These are phyloP conservation scores for Promerops cafer DNA, from an alignment of 2,113 vertebrate genomes.

Conservation along the genomic window DNA sequence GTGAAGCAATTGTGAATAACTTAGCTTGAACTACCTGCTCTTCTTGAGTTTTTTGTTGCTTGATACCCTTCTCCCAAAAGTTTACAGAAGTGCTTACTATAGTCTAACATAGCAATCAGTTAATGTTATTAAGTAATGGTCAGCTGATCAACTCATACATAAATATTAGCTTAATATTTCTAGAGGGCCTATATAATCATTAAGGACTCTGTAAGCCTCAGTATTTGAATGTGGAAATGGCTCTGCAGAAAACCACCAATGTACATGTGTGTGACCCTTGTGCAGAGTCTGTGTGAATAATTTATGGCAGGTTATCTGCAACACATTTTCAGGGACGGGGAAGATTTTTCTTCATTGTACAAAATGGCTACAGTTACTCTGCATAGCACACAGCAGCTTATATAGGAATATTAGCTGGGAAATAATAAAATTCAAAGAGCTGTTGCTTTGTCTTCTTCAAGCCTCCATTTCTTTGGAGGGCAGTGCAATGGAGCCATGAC, in stretches of 20 bases:
- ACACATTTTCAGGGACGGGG: background rate
- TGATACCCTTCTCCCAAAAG: background rate
- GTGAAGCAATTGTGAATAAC: background rate
- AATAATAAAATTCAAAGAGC: background rate
- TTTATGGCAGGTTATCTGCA: background rate
- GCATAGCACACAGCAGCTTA: background rate
- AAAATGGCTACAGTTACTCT: background rate
- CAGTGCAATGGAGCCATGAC: background rate
- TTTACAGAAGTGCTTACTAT: slow-evolving; percentile 33
- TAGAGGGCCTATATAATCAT: background rate
- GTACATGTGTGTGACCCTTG: background rate
- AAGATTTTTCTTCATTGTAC: background rate
- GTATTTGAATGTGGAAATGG: slow-evolving; percentile 2
- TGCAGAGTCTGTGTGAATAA: background rate
- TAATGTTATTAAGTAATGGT: background rate
- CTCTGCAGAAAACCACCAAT: background rate
- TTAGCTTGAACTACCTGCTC: background rate
- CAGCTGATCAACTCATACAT: background rate
- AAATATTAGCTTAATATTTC: slow-evolving; percentile 13
- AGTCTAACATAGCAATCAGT: slow-evolving; percentile 20
- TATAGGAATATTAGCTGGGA: background rate
- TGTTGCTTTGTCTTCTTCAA: background rate
- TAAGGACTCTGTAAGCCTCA: background rate
- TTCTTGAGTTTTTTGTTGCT: background rate
- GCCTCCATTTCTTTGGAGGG: background rate